Conservation (phyloP, 2,888 invertebrate genomes). For the Trissonchulus sp. region DNA sequence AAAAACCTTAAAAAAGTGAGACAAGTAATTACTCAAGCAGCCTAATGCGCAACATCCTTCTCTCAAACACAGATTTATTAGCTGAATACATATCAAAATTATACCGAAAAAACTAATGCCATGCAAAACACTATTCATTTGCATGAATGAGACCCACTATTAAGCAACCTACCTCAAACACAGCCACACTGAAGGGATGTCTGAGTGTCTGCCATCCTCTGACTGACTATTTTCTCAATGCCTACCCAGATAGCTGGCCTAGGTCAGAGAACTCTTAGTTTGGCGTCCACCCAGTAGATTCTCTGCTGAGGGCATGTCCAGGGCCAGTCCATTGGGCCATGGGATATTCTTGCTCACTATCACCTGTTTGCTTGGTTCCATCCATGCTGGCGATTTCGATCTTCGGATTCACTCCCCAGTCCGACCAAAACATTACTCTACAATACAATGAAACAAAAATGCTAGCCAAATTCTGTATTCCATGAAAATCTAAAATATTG, state of each 20-base stretch:
- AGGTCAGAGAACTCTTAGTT: too few species aligned
- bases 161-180: constrained; percentile 66
- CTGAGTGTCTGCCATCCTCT: constrained; percentile 68
- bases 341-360: constrained; percentile 79
- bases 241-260: constrained; percentile 79
- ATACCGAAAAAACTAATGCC: too few species aligned
- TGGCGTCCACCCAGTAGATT: constrained; percentile 97
- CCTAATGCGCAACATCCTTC: too few species aligned
- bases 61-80: too few species aligned
- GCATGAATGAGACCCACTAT: constrained; percentile 22
- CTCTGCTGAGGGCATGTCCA: too few species aligned
- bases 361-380: constrained; percentile 75
- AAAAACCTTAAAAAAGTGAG: too few species aligned
- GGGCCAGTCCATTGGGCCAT: constrained; percentile 95
- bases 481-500: too few species aligned
- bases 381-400: constrained; percentile 96
- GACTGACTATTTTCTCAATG: constrained; percentile 60
- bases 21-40: too few species aligned
- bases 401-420: constrained; percentile 88
- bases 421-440: constrained; percentile 98
- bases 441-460: too few species aligned
- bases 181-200: constrained; percentile 93
- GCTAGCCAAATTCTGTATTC: too few species aligned
- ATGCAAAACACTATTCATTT: too few species aligned
- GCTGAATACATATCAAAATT: too few species aligned